Evolutionary conservation across 2,113 vertebrate genomes (phyloP).

Genomic region (Anoura caudifer): DNA sequence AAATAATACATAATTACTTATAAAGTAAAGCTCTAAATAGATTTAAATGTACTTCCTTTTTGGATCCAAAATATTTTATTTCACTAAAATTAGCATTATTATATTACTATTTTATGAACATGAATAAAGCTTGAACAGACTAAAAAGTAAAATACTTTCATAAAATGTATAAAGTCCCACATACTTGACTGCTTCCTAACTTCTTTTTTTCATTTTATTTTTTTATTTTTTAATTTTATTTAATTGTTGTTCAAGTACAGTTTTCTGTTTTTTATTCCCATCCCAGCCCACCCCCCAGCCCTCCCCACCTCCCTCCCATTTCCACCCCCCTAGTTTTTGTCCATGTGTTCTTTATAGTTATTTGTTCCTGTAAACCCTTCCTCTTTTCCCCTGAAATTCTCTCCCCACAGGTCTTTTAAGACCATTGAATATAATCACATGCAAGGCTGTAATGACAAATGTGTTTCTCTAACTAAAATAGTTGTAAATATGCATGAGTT

Average conservation of each 20-base stretch:
- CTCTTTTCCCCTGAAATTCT: too few species aligned
- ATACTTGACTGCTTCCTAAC: neutral
- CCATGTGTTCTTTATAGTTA: too few species aligned
- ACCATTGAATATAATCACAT: neutral
- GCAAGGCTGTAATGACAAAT: neutral
- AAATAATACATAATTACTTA: slow-evolving; percentile 16
- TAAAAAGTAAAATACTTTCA: neutral
- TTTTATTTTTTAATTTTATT: too few species aligned
- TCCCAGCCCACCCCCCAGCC: too few species aligned
- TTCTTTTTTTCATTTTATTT: too few species aligned
- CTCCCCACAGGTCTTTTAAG: neutral
- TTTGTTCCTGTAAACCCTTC: too few species aligned
- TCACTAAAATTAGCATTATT: slow-evolving; percentile 30
- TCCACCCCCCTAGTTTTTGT: too few species aligned
- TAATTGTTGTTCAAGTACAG: too few species aligned
- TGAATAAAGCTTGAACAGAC: neutral
- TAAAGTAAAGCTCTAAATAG: neutral
- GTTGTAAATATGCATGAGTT: neutral
- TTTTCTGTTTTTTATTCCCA: too few species aligned
- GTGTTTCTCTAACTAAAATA: neutral
- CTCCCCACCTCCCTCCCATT: too few species aligned
- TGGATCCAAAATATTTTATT: slow-evolving; percentile 19
- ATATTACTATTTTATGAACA: neutral
- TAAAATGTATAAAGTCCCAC: neutral
- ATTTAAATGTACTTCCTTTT: slow-evolving; percentile 17